phyloP scores from a whole-genome alignment of 37 sponge, comb jelly and placozoan species.

The Amphimedon queenslandica region DNA sequence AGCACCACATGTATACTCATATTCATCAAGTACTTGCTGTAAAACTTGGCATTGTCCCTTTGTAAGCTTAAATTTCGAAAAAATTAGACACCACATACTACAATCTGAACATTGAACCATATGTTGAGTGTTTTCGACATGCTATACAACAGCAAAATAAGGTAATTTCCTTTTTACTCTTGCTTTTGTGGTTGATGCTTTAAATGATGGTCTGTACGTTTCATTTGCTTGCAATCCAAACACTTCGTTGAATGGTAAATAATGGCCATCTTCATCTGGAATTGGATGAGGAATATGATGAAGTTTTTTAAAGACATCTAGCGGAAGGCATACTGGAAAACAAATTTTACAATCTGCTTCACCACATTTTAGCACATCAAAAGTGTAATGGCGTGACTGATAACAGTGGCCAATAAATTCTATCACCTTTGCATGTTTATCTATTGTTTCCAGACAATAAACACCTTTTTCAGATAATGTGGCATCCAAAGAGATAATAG shows the following conservation, averaged over 20 bases:
- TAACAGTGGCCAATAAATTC: conserved; percentile 39
- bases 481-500: conserved; percentile 11
- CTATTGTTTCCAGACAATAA: not conserved
- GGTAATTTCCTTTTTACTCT: not conserved
- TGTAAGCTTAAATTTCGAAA: conserved; percentile 2
- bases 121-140: not conserved
- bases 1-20: not conserved
- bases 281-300: conserved; percentile 2
- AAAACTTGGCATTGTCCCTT: not conserved
- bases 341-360: conserved; percentile 9
- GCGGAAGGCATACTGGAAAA: conserved; percentile 14
- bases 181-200: not conserved
- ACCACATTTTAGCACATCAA: conserved; percentile 45
- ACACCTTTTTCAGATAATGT: not conserved
- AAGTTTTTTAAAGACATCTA: conserved; percentile 1
- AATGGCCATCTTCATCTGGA: not conserved
- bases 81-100: not conserved
- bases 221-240: not conserved
- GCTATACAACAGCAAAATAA: not conserved
- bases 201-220: not conserved
- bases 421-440: conserved; percentile 4
- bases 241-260: not conserved
- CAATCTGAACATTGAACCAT: not conserved
- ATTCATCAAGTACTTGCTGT: not conserved
- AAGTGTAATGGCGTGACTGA: conserved; percentile 33